These are phyloP conservation scores for Panagrolaimus sp. DNA, from an alignment of 1,140 invertebrate species.

Conservation along the genomic window DNA sequence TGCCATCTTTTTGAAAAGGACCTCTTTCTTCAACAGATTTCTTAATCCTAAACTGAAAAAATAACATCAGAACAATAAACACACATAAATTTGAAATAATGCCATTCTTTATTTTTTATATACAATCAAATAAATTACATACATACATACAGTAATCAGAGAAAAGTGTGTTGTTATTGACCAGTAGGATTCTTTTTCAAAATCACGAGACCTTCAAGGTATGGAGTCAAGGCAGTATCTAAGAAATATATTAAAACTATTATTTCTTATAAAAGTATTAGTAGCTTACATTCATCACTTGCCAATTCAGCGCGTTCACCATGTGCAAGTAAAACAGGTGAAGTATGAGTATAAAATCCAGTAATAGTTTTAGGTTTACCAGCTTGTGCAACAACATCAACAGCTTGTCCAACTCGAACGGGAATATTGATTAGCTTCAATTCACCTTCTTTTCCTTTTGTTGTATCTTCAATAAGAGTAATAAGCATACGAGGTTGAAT, in stretches of 20 bases:
- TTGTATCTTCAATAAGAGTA: slow-evolving; percentile 83
- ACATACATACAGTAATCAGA: too few species aligned
- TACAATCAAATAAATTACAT: too few species aligned
- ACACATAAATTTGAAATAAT: too few species aligned
- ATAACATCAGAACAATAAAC: too few species aligned
- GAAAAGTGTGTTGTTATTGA: too few species aligned
- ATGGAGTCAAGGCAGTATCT: slow-evolving; percentile 80
- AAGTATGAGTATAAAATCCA: slow-evolving; percentile 98
- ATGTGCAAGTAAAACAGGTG: slow-evolving; percentile 88
- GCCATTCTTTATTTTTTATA: too few species aligned
- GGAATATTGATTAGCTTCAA: neutral
- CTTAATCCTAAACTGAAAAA: too few species aligned
- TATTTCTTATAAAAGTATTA: neutral
- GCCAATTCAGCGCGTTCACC: slow-evolving; percentile 96
- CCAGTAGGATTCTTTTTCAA: slow-evolving; percentile 85
- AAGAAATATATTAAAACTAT: slow-evolving; percentile 18
- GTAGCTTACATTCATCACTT: slow-evolving; percentile 78
- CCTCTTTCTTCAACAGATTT: too few species aligned
- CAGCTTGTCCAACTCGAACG: slow-evolving; percentile 96
- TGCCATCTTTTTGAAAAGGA: too few species aligned
- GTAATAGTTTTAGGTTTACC: slow-evolving; percentile 99
- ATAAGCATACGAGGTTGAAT: slow-evolving; percentile 99
- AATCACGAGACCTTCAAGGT: slow-evolving; percentile 99
- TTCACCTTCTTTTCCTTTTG: slow-evolving; percentile 36
- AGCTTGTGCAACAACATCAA: slow-evolving; percentile 97